A percentile compares a stretch with the other conserved stretches of the same genome.
phyloP scores from a whole-genome alignment of 1,140 invertebrate species.

The Heliconius nattereri region DNA sequence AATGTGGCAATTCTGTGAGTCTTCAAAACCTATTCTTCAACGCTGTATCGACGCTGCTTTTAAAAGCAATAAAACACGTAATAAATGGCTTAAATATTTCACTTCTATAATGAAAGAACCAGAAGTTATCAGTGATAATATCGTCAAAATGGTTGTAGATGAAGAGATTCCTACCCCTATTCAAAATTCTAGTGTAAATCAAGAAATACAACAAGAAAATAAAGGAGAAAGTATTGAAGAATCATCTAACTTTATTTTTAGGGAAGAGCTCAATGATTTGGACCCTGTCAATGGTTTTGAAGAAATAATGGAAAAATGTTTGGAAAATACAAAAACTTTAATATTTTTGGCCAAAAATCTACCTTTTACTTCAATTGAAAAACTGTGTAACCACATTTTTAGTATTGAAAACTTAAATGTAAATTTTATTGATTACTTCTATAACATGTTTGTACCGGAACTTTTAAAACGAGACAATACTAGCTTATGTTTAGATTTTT shows the following conservation, averaged over 20 bases:
- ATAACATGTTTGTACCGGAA: constrained; percentile 42
- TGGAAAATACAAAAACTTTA: constrained; percentile 33
- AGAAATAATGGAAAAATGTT: constrained; percentile 38
- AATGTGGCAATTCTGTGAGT: constrained; percentile 33
- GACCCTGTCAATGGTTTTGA: constrained; percentile 38
- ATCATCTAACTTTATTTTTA: not conserved
- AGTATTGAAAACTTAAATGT: constrained; percentile 32
- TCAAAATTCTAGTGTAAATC: not conserved
- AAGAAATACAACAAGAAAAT: not conserved
- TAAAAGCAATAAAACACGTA: not conserved
- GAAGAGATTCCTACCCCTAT: not conserved
- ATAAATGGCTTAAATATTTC: constrained; percentile 41
- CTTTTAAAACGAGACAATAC: constrained; percentile 49
- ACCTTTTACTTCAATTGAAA: constrained; percentile 38
- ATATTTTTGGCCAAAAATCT: constrained; percentile 37
- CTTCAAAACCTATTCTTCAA: constrained; percentile 28
- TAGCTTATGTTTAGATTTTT: constrained; percentile 45
- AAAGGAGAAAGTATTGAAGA: not conserved
- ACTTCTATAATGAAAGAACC: not conserved
- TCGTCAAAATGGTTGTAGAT: not conserved
- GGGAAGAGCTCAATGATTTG: not conserved
- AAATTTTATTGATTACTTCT: constrained; percentile 44
- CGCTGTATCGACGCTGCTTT: constrained; percentile 16
- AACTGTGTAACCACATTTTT: constrained; percentile 45
- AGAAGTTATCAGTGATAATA: not conserved